A percentile compares a stretch with the other conserved stretches of the same genome.
Conservation (phyloP, 2,113 vertebrate species). For the Columba livia region DNA sequence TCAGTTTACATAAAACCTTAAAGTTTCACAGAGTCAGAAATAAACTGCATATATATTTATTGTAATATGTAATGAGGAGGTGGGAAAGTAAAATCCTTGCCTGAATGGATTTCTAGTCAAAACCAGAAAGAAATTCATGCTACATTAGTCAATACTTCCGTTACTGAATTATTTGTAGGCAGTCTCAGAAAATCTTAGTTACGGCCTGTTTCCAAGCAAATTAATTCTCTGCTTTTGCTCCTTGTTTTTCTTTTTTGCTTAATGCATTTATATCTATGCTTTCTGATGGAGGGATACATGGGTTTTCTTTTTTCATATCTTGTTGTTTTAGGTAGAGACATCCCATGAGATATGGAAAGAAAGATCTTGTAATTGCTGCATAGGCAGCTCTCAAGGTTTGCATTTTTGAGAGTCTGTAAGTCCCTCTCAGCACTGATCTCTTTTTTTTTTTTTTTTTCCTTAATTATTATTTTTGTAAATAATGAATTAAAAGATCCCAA, state of each 20-base stretch:
- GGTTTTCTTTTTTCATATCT: not conserved
- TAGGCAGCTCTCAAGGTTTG: not conserved
- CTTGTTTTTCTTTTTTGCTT: not conserved
- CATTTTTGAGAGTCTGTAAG: not conserved
- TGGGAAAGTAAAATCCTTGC: not conserved
- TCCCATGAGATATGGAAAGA: not conserved
- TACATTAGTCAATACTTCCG: not conserved
- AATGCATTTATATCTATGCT: not conserved
- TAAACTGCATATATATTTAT: not conserved
- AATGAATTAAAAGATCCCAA: not conserved
- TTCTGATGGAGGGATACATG: not conserved
- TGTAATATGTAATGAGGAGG: not conserved
- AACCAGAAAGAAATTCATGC: not conserved
- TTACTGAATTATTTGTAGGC: not conserved
- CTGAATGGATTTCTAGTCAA: not conserved
- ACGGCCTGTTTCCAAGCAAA: not conserved
- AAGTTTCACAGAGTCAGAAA: not conserved
- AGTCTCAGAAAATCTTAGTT: not conserved
- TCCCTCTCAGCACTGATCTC: not conserved
- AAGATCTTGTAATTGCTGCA: not conserved
- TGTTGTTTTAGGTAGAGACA: not conserved
- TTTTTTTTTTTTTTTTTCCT: not conserved
- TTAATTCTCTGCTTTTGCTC: not conserved
- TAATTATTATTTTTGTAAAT: not conserved
- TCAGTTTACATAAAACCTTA: not conserved